These are phyloP conservation scores for Griposia aprilina DNA, from an alignment of 2,888 invertebrate genomes.

Conservation along the genomic window DNA sequence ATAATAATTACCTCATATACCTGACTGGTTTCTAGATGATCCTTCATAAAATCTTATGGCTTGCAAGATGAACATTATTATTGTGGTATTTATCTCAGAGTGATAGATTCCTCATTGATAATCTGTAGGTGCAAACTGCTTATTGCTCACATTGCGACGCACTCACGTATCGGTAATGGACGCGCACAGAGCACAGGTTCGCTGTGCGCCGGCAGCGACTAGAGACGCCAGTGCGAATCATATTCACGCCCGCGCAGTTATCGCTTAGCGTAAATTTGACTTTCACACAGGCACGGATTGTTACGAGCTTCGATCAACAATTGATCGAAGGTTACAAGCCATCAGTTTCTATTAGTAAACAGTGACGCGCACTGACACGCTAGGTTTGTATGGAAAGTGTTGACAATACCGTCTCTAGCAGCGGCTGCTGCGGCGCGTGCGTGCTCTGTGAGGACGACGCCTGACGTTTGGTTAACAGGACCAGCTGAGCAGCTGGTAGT, in stretches of 20 bases:
- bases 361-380: neutral
- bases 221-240: neutral
- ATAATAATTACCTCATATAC: neutral
- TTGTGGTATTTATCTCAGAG: neutral
- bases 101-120: neutral
- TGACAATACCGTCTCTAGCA: neutral
- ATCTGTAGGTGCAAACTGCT: no score
- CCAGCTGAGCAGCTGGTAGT: neutral
- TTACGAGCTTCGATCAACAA: no score
- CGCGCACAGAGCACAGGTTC: no score
- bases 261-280: neutral
- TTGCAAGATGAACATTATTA: neutral
- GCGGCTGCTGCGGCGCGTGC: neutral
- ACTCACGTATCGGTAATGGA: no score
- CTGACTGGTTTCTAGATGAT: neutral
- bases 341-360: neutral
- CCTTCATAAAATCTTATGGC: neutral
- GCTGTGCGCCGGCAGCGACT: neutral
- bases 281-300: neutral
- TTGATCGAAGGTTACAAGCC: no score
- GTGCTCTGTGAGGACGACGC: neutral
- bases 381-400: neutral
- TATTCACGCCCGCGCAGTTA: neutral
- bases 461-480: neutral
- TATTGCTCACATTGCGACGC: neutral